A percentile compares a stretch with the other conserved stretches of the same genome.
These are phyloP conservation scores for Nymphalis c-album DNA, from an alignment of 2,888 invertebrate genomes.

Conservation along the genomic window DNA sequence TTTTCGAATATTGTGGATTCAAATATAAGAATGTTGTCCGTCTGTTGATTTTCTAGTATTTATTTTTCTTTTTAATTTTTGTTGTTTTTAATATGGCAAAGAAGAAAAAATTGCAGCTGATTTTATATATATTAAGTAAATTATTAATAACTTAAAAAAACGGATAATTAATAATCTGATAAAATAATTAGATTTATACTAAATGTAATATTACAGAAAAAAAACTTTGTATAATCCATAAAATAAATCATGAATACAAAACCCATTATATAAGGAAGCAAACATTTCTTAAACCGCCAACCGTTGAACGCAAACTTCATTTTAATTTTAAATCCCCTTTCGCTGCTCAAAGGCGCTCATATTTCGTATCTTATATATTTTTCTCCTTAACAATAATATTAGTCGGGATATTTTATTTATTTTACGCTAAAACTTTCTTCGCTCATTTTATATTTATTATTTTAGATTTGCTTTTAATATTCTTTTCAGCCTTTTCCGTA, in stretches of 20 bases:
- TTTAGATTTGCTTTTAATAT: constrained; percentile 2
- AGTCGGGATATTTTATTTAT: constrained; percentile 23
- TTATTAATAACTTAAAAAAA: too few relatives aligned
- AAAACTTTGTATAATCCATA: constrained; percentile 9
- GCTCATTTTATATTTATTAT: constrained; percentile 11
- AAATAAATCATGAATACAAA: constrained; percentile 30
- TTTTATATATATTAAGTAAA: too few relatives aligned
- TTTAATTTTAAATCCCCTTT: constrained; percentile 39
- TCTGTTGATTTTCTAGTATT: too few relatives aligned
- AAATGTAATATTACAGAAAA: too few relatives aligned
- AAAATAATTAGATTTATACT: too few relatives aligned
- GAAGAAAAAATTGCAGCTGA: too few relatives aligned
- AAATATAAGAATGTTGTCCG: too few relatives aligned
- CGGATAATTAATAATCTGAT: too few relatives aligned
- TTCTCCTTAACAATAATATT: constrained; percentile 32
- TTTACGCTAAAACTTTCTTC: constrained; percentile 12
- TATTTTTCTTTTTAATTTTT: too few relatives aligned
- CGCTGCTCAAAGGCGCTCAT: constrained; percentile 35
- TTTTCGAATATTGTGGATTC: neutral
- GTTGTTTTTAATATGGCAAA: too few relatives aligned
- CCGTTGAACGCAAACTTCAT: constrained; percentile 39
- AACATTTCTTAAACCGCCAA: constrained; percentile 34
- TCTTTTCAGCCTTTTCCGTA: constrained; percentile 1
- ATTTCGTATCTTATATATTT: constrained; percentile 36
- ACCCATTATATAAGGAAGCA: constrained; percentile 36